Conservation (phyloP, 2,888 invertebrate species). For the Melipona beecheii region DNA sequence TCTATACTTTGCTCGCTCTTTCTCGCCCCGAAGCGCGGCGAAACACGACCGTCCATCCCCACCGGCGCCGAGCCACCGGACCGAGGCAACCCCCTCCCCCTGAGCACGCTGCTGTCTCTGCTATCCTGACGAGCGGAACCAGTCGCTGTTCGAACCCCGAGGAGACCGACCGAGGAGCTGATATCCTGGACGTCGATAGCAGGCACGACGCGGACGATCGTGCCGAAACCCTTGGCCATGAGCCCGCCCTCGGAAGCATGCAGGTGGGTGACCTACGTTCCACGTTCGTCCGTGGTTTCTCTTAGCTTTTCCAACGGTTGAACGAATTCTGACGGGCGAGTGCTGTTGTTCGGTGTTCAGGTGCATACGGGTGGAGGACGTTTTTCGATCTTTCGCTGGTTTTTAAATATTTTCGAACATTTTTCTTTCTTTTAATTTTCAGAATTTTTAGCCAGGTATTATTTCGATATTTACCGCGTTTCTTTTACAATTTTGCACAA, state of each 20-base stretch:
- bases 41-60: constrained; percentile 45
- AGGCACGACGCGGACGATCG: constrained; percentile 51
- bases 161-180: constrained; percentile 35
- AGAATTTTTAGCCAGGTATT: too few species aligned
- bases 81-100: constrained; percentile 53
- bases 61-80: constrained; percentile 48
- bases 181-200: constrained; percentile 35
- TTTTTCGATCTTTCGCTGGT: neutral
- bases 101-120: constrained; percentile 73
- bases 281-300: neutral
- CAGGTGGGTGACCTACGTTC: constrained; percentile 75
- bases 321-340: neutral
- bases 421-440: too few species aligned
- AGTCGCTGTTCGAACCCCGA: constrained; percentile 66
- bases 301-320: neutral
- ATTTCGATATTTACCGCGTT: too few species aligned
- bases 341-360: neutral
- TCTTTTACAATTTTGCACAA: too few species aligned
- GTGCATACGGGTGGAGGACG: neutral
- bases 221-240: constrained; percentile 77
- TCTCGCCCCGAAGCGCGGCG: constrained; percentile 3
- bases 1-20: neutral
- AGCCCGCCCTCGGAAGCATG: constrained; percentile 77
- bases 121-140: constrained; percentile 58
- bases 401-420: neutral